Percentiles rank a stretch among this genome's conserved stretches.
Evolutionary conservation across 2,797 vertebrate species (phyloP).

Genomic region (Hapalemur alaotrensis): DNA sequence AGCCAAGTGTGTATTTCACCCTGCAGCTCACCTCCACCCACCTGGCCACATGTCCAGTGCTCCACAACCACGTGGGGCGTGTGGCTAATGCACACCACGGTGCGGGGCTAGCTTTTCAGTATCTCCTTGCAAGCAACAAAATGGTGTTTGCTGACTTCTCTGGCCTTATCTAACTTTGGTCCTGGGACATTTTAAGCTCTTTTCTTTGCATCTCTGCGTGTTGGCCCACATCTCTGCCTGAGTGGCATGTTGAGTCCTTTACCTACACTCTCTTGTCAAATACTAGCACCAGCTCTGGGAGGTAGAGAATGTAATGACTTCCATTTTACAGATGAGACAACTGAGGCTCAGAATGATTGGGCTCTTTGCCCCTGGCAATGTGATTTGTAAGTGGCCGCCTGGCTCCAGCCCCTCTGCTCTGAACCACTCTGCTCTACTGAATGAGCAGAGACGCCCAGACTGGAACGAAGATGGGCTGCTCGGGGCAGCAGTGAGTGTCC

Average conservation of each 20-base stretch:
- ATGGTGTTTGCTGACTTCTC: background rate
- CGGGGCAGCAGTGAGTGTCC: background rate
- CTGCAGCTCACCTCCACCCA: fast-evolving
- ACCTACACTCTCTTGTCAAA: fast-evolving
- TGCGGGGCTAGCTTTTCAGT: background rate
- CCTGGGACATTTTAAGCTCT: background rate
- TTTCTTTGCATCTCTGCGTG: background rate
- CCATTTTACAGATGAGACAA: background rate
- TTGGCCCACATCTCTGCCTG: background rate
- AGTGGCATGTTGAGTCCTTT: fast-evolving
- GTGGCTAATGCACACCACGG: fast-evolving
- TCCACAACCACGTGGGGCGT: fast-evolving
- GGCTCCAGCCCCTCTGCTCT: background rate
- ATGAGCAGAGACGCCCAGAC: too few species aligned
- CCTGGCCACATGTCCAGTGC: fast-evolving
- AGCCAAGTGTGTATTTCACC: fast-evolving
- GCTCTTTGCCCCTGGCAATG: background rate
- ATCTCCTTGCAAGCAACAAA: background rate
- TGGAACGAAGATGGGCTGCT: background rate
- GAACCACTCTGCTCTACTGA: background rate
- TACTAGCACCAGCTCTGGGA: background rate
- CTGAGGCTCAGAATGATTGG: background rate
- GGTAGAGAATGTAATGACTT: background rate
- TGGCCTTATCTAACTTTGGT: too few species aligned
- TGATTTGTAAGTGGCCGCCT: background rate